Conservation (phyloP, 2,113 vertebrate species). For the Antidorcas marsupialis region DNA sequence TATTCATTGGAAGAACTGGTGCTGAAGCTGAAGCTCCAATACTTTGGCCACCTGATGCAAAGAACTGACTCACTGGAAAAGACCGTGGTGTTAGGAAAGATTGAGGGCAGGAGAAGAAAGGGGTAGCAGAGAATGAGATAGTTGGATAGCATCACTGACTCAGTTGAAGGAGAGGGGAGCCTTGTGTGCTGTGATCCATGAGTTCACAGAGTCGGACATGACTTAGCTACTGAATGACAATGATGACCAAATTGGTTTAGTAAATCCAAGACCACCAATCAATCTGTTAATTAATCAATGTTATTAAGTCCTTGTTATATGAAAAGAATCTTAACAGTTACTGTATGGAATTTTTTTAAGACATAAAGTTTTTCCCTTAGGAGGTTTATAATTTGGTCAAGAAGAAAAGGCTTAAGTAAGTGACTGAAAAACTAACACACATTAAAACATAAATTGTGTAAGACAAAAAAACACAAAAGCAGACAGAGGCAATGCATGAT, state of each 20-base stretch:
- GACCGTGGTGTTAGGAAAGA: background rate
- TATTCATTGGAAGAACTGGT: background rate
- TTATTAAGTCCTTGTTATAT: background rate
- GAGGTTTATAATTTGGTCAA: background rate
- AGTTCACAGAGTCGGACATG: background rate
- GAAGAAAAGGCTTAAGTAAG: background rate
- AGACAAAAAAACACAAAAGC: background rate
- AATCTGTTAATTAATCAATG: background rate
- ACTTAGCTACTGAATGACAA: background rate
- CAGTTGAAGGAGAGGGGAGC: background rate
- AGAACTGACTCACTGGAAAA: background rate
- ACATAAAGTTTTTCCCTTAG: background rate
- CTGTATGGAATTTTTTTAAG: background rate
- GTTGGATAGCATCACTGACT: background rate
- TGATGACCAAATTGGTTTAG: background rate
- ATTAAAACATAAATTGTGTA: background rate
- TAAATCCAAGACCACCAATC: background rate
- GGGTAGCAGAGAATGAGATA: background rate
- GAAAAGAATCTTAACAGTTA: background rate
- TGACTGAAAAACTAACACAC: background rate
- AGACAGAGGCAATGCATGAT: background rate
- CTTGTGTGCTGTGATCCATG: fast-evolving
- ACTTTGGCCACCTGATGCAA: background rate
- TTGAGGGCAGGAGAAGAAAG: background rate
- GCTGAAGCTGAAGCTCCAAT: background rate